Evolutionary conservation across 2,797 vertebrate species (phyloP), one percentile per base, ranked within the genome.

Genomic region (Enteromius argenteus): DNA sequence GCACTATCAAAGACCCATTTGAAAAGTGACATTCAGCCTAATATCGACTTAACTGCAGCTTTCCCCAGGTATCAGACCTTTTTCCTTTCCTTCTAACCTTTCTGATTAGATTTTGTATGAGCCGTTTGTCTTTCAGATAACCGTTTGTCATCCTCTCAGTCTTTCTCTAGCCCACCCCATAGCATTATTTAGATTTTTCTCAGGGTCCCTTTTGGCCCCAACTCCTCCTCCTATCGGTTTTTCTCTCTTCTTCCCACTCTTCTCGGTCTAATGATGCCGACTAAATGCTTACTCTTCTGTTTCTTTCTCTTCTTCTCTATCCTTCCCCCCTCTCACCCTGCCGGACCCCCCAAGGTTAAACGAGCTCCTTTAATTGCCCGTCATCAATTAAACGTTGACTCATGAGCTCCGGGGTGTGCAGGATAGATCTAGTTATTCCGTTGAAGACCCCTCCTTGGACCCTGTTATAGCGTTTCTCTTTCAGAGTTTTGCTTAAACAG

Each of bases 311-410:
- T 27, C 74, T 83, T 83, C 86, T 78, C 58, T 85, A 82, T 88
- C 86, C 87, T 19, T 32, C 37, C 66, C 39, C 75, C 86, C 87
- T 84, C 64, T 86, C 85, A 87, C 87, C 83, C 84, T 79, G 76
- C 85, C 64, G 62, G 78, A 91, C 89, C 86, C 83, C 86, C 85
- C 89, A 91, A 91, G 93, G 93, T 93, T 91, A 92, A 88, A 90
- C 23, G 81, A 86, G 89, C 82, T 84, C 53, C 87, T 93, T 91
- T 95, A 95, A 95, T 94, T 93, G 92, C 89, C 89, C 10, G 35
- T 85, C 91, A 93, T 95, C 93, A 95, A 94, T 95, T 94, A 93
- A 92, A 91, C 66, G 84, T 84, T 84, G 90, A 87, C 90, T 89
- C 81, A 42, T 72, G 76, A 89, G 89, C 88, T 91, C 90, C 62